A percentile compares a stretch with the other conserved stretches of the same genome.
phyloP scores from a whole-genome alignment of 2,888 invertebrate genomes.

The Cheilosia scutellata region DNA sequence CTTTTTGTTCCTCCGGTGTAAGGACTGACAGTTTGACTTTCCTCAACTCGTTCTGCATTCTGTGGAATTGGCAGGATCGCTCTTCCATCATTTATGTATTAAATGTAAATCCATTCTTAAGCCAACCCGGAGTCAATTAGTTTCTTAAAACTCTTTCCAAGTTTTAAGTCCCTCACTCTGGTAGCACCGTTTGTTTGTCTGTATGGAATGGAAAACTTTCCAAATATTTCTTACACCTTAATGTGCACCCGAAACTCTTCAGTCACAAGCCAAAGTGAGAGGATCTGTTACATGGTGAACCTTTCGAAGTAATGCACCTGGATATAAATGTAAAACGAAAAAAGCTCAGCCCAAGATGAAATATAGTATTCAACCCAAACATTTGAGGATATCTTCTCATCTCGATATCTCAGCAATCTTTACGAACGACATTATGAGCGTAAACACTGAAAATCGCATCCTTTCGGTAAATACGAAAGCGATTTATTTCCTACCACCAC shows the following conservation, averaged over 20 bases:
- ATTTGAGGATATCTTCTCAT: slow-evolving; percentile 48
- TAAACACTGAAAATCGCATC: slow-evolving; percentile 73
- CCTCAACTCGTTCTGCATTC: too few species aligned
- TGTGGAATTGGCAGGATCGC: too few species aligned
- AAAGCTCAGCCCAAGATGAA: slow-evolving; percentile 20
- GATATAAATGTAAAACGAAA: slow-evolving; percentile 14
- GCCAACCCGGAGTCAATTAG: slow-evolving; percentile 31
- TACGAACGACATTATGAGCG: slow-evolving; percentile 71
- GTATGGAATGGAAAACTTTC: slow-evolving; percentile 32
- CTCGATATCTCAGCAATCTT: slow-evolving; percentile 49
- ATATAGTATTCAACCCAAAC: slow-evolving; percentile 27
- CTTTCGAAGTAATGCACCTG: slow-evolving; percentile 37
- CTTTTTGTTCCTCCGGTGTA: too few species aligned
- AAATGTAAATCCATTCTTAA: slow-evolving; percentile 18
- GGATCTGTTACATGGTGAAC: slow-evolving; percentile 17
- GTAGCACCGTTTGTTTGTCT: not conserved
- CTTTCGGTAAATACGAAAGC: slow-evolving; percentile 73
- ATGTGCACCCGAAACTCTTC: not conserved
- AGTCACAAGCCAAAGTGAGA: not conserved
- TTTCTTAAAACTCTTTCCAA: slow-evolving; percentile 36
- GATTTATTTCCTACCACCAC: slow-evolving; percentile 69
- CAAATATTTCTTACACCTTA: slow-evolving; percentile 45
- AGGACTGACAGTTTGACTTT: too few species aligned
- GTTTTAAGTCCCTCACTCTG: not conserved
- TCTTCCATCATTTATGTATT: too few species aligned